Base-by-base conservation (phyloP, 53 echinoderm and acorn worm species). In the Holothuria leucospilota region DNA sequence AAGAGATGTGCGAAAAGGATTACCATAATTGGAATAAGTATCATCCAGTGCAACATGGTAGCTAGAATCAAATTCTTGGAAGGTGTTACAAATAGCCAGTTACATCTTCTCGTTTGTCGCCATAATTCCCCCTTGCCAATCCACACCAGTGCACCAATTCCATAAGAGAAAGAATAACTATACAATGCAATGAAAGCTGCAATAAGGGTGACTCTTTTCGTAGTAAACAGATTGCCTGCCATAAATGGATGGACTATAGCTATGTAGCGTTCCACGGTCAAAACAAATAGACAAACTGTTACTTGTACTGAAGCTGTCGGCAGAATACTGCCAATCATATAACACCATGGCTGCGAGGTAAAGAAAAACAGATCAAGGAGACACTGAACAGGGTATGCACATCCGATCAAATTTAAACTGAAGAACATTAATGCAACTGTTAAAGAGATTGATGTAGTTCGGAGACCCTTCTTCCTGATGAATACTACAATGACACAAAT, bases 41-140 rank as follows among this genome's bases (percentile, higher is more conserved):
- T 26, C 70, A 70, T 70, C 70, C 70, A 70, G 24, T 70, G 70
- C 12, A 18, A 34, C 8, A 70, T 13, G 39, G 34, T 70, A 40
- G 39, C 8, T 20, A 38, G 70, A 13, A 29, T 18, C 70, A 70
- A 8, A 20, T 18, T 38, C 15, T 9, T 70, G 34, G 70, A 70
- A 20, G 70, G 70, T 20, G 39, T 70, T 20, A 70, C 34, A 30
- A 70, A 70, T 11, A 12, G 4, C 30, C 30, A 29, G 70, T 70
- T 70, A 29, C 70, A 70, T 20, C 70, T 34, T 8, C 13, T 34
- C 4, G 27, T 25, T 70, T 70, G 70, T 34, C 70, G 70, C 70
- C 70, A 70, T 15, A 70, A 20, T 70, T 70, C 70, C 10, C 70
- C 70, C 39, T 70, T 70, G 16, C 70, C 70, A 21, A 70, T 70